Conservation (phyloP, 2,797 vertebrate species). For the Sebastes kiyomatsui region DNA sequence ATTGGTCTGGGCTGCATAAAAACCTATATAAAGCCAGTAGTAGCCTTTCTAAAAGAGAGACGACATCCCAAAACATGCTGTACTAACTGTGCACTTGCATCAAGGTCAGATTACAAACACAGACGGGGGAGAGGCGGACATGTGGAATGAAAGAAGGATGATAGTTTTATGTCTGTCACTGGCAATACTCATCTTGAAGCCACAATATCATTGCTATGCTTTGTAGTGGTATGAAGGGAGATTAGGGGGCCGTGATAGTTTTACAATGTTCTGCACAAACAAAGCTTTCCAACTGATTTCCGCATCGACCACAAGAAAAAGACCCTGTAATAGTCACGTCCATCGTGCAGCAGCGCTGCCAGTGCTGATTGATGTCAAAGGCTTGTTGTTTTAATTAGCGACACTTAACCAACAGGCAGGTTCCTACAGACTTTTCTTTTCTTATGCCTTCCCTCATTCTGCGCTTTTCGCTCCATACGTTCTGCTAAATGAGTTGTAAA, state of each 20-base stretch:
- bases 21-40: not conserved
- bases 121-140: not conserved
- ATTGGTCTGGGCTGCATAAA: not conserved
- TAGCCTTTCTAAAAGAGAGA: not conserved
- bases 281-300: conserved; percentile 49
- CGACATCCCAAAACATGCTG: not conserved
- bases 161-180: conserved; percentile 46
- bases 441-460: not conserved
- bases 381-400: conserved; percentile 29
- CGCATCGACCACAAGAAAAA: conserved; percentile 50
- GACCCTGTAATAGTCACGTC: conserved; percentile 14
- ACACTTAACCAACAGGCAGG: not conserved
- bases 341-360: not conserved
- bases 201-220: conserved; percentile 42
- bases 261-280: conserved; percentile 47
- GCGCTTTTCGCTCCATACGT: not conserved
- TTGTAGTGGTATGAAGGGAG: conserved; percentile 48
- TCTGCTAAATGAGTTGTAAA: conserved; percentile 13
- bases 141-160: conserved; percentile 11
- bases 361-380: conserved; percentile 19
- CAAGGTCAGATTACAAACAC: conserved; percentile 14
- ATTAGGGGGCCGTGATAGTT: conserved; percentile 20
- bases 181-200: conserved; percentile 49
- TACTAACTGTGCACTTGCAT: not conserved
- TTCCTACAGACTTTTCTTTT: not conserved